Evolutionary conservation across 2,113 vertebrate species (phyloP).

Genomic region (Microtus richardsoni): DNA sequence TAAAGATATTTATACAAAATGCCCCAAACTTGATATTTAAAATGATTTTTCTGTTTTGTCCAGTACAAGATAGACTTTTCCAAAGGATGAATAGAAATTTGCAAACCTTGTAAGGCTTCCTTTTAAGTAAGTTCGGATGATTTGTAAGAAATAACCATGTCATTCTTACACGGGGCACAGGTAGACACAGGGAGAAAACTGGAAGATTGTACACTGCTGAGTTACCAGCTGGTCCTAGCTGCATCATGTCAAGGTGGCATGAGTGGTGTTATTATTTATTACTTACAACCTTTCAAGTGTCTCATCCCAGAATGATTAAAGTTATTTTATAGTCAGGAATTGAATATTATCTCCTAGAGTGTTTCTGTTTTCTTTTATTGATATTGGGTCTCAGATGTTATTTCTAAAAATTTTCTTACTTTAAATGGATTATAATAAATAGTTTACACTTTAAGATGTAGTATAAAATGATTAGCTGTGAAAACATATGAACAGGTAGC

Average conservation of each 20-base stretch:
- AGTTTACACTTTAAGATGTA: constrained; percentile 45
- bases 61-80: neutral
- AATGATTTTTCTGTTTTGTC: neutral
- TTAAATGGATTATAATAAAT: neutral
- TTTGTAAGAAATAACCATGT: neutral
- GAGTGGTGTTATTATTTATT: neutral
- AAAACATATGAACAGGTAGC: neutral
- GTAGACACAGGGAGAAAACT: neutral
- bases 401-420: constrained; percentile 11
- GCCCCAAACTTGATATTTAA: constrained; percentile 49
- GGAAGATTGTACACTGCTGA: neutral
- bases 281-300: constrained; percentile 9
- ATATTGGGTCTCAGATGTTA: constrained; percentile 17
- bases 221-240: neutral
- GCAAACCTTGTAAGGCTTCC: neutral
- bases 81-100: neutral
- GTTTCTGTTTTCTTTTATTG: neutral
- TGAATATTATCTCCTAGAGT: neutral
- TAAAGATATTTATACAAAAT: neutral
- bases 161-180: neutral
- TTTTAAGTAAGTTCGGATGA: neutral
- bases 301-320: neutral
- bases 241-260: neutral
- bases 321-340: neutral
- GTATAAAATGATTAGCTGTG: neutral